Evolutionary conservation across 2,888 invertebrate genomes (phyloP).

Genomic region (Macropis europaea): DNA sequence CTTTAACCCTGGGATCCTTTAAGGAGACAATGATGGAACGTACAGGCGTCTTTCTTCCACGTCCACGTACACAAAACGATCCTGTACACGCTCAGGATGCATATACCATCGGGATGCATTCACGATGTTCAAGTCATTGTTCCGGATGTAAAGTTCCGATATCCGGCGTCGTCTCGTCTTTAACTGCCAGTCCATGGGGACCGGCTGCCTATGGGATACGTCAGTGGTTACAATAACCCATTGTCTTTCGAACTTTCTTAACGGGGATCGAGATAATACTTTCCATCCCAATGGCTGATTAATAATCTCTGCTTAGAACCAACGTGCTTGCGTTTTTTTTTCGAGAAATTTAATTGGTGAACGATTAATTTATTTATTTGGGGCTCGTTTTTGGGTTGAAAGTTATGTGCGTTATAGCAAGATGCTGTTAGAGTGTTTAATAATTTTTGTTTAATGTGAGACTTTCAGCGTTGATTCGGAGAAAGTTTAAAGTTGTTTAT

Average conservation of each 20-base stretch:
- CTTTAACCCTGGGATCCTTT: constrained; percentile 53
- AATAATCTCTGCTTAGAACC: constrained; percentile 9
- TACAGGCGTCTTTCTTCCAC: constrained; percentile 28
- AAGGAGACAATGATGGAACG: constrained; percentile 62
- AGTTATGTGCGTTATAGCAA: no score
- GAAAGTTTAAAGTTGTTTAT: no score
- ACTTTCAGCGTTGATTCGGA: no score
- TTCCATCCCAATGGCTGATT: constrained; percentile 4
- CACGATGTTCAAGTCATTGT: constrained; percentile 55
- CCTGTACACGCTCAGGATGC: constrained; percentile 32
- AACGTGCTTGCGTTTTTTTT: background rate
- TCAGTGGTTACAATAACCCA: constrained; percentile 40
- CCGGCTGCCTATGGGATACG: background rate
- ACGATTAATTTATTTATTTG: no score
- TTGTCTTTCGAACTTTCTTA: constrained; percentile 28
- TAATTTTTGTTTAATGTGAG: no score
- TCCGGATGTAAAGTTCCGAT: constrained; percentile 47
- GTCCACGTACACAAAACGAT: constrained; percentile 40
- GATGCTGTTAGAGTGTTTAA: no score
- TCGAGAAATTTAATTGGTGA: no score
- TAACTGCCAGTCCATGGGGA: constrained; percentile 33
- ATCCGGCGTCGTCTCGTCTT: constrained; percentile 44
- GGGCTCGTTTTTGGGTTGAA: no score
- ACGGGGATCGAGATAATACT: background rate
- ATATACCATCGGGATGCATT: constrained; percentile 58